Conservation (phyloP, 1,140 invertebrate genomes). For the Acromyrmex echinatior region DNA sequence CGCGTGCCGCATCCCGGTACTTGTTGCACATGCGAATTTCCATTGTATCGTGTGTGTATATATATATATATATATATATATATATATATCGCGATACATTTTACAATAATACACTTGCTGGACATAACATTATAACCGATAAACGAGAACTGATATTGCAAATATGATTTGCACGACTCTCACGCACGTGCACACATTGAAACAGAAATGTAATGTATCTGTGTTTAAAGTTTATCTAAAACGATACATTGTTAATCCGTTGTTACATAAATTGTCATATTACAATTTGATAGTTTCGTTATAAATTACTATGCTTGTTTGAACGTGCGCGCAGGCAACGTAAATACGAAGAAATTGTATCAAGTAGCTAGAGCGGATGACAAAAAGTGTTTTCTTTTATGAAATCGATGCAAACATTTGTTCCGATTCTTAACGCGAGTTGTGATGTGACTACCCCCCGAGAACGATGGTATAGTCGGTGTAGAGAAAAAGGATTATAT, state of each 20-base stretch:
- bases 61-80: too few species aligned
- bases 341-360: neutral
- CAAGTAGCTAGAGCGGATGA: neutral
- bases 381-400: conserved; percentile 15
- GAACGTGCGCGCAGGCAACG: too few species aligned
- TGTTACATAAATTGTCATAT: neutral
- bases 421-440: conserved; percentile 61
- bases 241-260: neutral
- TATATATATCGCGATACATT: conserved; percentile 8
- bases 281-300: neutral
- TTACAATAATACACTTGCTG: conserved; percentile 37
- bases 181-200: neutral
- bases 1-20: conserved; percentile 9
- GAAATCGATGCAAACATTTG: conserved; percentile 66
- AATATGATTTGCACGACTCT: conserved; percentile 7
- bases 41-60: neutral
- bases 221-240: conserved; percentile 3
- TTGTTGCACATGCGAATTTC: conserved; percentile 47
- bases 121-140: conserved; percentile 32
- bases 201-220: conserved; percentile 19
- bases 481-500: conserved; percentile 71
- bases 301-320: neutral
- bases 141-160: conserved; percentile 37
- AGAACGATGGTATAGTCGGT: conserved; percentile 36
- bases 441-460: conserved; percentile 38